Percentiles rank a stretch among this genome's conserved stretches.
phyloP scores from a whole-genome alignment of 2,113 vertebrate genomes.

The Lepisosteus osseus region DNA sequence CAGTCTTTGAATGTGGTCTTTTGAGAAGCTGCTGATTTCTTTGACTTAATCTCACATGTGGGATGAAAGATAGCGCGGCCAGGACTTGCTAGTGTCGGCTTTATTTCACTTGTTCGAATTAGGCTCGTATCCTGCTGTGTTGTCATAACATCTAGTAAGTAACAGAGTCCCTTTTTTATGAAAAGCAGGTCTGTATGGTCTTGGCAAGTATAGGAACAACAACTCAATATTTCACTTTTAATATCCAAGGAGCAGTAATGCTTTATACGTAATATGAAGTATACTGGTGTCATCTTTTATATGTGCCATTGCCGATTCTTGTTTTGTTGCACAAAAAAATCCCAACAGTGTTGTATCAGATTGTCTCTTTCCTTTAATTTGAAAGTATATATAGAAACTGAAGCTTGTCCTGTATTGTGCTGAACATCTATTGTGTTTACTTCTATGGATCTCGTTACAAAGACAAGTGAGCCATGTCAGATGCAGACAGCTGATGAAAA shows the following conservation, averaged over 20 bases:
- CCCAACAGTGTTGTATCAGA: not conserved
- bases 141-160: slow-evolving; percentile 40
- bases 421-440: not conserved
- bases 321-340: not conserved
- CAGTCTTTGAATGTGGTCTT: slow-evolving; percentile 53
- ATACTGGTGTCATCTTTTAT: slow-evolving; percentile 24
- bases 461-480: not conserved
- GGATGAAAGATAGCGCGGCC: slow-evolving; percentile 35
- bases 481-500: not conserved
- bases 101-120: slow-evolving; percentile 26
- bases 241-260: slow-evolving; percentile 46
- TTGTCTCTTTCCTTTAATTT: not conserved
- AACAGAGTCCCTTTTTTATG: slow-evolving; percentile 43
- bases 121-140: slow-evolving; percentile 26
- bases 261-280: slow-evolving; percentile 33
- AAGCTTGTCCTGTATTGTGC: not conserved
- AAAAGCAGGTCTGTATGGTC: slow-evolving; percentile 41
- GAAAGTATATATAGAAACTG: not conserved
- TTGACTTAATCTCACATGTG: slow-evolving; percentile 57
- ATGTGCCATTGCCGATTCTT: slow-evolving; percentile 35
- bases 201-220: slow-evolving; percentile 32
- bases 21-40: slow-evolving; percentile 45
- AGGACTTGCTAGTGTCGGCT: slow-evolving; percentile 15
- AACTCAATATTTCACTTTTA: slow-evolving; percentile 49
- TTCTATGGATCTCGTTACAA: not conserved